phyloP scores from a whole-genome alignment of 2,113 vertebrate species.

The Halcyon senegalensis region DNA sequence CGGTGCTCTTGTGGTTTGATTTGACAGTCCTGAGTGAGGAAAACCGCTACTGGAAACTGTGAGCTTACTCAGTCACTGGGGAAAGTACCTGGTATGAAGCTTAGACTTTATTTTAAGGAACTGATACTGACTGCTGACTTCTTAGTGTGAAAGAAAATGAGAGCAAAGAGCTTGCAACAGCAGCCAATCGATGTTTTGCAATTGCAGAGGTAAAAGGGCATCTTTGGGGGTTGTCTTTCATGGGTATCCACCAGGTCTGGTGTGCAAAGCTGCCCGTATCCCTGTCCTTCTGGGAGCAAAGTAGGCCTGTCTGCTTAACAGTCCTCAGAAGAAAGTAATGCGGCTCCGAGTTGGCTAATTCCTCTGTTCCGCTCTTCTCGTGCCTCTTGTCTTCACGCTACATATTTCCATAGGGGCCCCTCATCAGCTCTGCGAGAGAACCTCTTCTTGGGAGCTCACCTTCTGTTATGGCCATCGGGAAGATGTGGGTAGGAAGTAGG shows the following conservation, averaged over 20 bases:
- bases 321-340: neutral
- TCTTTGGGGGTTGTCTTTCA: neutral
- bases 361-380: neutral
- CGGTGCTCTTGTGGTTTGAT: neutral
- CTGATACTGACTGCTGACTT: neutral
- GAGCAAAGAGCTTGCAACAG: neutral
- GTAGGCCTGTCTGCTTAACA: neutral
- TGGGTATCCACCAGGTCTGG: neutral
- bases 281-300: neutral
- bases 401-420: neutral
- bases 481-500: neutral
- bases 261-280: neutral
- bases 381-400: neutral
- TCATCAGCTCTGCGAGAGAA: neutral
- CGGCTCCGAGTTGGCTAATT: neutral
- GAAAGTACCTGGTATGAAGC: neutral
- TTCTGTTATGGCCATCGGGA: accelerated
- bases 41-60: neutral
- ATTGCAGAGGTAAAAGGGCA: neutral
- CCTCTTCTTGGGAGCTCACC: neutral
- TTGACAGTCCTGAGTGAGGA: neutral
- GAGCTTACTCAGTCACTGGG: neutral
- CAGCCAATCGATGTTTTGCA: neutral
- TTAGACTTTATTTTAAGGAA: neutral
- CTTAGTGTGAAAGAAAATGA: neutral